Evolutionary conservation across 2,113 vertebrate species (phyloP).

Genomic region (Eurystomus gularis): DNA sequence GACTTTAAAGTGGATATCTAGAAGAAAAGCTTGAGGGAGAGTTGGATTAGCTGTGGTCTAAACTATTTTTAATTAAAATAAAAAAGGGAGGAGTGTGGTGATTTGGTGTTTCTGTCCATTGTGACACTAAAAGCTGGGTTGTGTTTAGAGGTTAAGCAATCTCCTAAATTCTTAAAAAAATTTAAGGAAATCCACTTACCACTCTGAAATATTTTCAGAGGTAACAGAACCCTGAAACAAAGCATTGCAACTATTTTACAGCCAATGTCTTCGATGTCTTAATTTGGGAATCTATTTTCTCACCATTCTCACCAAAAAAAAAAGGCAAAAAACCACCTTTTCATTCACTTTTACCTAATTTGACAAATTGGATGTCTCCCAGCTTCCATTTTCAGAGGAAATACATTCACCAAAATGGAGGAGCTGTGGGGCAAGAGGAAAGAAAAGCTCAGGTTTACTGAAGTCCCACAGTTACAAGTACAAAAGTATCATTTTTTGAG

Average conservation of each 20-base stretch:
- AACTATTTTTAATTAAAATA: background rate
- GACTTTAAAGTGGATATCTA: background rate
- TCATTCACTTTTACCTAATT: background rate
- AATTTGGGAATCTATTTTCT: background rate
- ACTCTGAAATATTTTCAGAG: background rate
- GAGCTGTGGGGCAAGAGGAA: background rate
- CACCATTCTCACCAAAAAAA: accelerated
- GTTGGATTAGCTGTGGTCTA: background rate
- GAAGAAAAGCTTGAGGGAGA: background rate
- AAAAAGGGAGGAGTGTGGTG: background rate
- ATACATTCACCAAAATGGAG: background rate
- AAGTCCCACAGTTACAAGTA: background rate
- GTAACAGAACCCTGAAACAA: background rate
- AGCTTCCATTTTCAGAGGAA: background rate
- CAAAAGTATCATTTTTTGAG: background rate
- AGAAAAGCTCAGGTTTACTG: background rate
- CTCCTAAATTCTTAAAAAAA: background rate
- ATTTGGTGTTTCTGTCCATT: background rate
- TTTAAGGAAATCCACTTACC: background rate
- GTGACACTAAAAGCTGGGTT: background rate
- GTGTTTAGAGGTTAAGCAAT: background rate
- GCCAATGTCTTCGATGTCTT: background rate
- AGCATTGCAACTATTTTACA: background rate
- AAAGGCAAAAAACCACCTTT: background rate
- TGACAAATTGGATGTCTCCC: background rate